These are phyloP conservation scores for Drosophila putrida DNA, from an alignment of 2,888 invertebrate genomes.

Conservation along the genomic window DNA sequence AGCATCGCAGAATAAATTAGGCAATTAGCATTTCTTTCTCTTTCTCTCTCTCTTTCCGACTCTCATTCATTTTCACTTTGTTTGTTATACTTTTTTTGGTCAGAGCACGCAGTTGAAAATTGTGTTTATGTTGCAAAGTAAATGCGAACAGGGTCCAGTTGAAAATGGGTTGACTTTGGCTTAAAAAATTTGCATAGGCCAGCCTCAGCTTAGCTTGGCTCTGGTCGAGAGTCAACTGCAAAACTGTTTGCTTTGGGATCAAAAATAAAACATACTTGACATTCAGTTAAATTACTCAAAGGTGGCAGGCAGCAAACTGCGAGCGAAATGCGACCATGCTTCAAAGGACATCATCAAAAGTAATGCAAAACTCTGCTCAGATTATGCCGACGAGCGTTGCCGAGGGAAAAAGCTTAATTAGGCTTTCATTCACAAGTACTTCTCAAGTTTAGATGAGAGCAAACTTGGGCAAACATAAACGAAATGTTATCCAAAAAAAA, in stretches of 20 bases:
- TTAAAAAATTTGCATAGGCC: constrained; percentile 48
- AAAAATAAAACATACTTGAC: constrained; percentile 23
- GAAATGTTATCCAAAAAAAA: constrained; percentile 1
- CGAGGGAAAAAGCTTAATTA: constrained; percentile 28
- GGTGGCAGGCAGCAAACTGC: constrained; percentile 32
- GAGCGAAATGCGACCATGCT: constrained; percentile 36
- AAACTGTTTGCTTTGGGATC: constrained; percentile 40
- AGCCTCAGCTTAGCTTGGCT: not conserved
- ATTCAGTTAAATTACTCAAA: constrained; percentile 39
- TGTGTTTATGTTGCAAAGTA: constrained; percentile 44
- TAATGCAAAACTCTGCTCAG: constrained; percentile 23
- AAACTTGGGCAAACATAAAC: constrained; percentile 6
- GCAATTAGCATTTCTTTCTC: constrained; percentile 66
- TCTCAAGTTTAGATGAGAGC: not conserved
- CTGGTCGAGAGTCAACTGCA: too few species aligned
- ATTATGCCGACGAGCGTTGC: constrained; percentile 27
- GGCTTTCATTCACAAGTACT: constrained; percentile 11
- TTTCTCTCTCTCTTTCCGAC: not conserved
- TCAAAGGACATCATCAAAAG: constrained; percentile 55
- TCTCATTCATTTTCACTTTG: constrained; percentile 1
- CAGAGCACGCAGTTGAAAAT: constrained; percentile 24
- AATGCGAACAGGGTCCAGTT: not conserved
- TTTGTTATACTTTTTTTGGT: constrained; percentile 22
- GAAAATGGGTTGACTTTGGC: constrained; percentile 43
- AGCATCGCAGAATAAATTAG: constrained; percentile 66